A percentile compares a stretch with the other conserved stretches of the same genome.
Conservation (phyloP, 2,113 vertebrate species). For the Tragelaphus imberbis region DNA sequence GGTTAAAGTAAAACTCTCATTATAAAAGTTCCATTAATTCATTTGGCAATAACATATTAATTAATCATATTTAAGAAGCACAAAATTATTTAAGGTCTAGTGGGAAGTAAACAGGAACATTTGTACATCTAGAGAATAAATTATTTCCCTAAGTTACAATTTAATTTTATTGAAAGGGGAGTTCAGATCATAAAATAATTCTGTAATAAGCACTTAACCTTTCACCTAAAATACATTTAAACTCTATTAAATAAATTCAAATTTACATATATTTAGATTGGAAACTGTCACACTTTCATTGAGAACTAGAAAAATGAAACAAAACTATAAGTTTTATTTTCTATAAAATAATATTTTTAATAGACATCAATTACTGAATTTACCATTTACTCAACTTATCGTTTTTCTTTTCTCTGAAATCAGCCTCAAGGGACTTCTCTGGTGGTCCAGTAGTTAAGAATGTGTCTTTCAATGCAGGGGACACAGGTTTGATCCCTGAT, state of each 20-base stretch:
- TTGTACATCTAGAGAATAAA: background rate
- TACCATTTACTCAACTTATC: background rate
- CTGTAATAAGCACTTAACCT: background rate
- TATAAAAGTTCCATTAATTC: background rate
- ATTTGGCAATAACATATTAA: background rate
- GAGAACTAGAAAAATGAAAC: background rate
- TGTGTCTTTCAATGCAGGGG: background rate
- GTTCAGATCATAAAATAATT: background rate
- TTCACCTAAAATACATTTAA: background rate
- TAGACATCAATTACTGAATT: background rate
- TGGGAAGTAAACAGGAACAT: background rate
- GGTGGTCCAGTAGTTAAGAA: background rate
- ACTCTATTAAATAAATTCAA: background rate
- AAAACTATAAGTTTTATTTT: background rate
- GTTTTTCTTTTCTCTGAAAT: conserved; percentile 2
- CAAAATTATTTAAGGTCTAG: background rate
- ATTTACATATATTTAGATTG: background rate
- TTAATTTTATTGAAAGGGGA: background rate
- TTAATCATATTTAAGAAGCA: conserved; percentile 9
- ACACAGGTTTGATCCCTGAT: background rate
- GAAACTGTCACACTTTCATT: background rate
- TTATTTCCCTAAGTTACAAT: background rate
- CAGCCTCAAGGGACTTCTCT: background rate
- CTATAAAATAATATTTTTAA: conserved; percentile 3
- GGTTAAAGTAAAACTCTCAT: background rate